These are phyloP conservation scores for Icerya purchasi DNA, from an alignment of 2,888 invertebrate species.

Conservation along the genomic window DNA sequence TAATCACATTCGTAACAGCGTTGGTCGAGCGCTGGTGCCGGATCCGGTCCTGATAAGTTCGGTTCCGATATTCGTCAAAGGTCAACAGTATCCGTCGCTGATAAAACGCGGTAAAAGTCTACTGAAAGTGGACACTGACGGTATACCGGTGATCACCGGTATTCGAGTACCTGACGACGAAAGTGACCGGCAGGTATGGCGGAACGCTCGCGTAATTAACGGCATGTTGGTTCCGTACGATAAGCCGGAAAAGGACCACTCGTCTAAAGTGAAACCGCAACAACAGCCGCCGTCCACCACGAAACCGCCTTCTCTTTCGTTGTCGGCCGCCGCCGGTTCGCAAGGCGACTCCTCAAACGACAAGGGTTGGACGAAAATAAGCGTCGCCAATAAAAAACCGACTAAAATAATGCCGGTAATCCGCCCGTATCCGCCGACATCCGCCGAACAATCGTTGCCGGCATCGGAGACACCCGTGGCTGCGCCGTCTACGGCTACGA, in stretches of 20 bases:
- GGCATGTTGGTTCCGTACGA: constrained; percentile 50
- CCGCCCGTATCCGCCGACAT: neutral
- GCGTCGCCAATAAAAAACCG: constrained; percentile 11
- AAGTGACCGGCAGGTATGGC: constrained; percentile 60
- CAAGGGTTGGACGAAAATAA: constrained; percentile 9
- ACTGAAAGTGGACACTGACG: constrained; percentile 42
- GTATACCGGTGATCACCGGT: constrained; percentile 60
- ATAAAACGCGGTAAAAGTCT: constrained; percentile 42
- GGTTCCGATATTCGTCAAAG: constrained; percentile 36
- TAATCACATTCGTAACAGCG: constrained; percentile 5
- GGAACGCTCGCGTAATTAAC: constrained; percentile 71
- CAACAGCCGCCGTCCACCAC: constrained; percentile 2
- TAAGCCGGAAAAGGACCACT: constrained; percentile 14
- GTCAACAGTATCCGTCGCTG: constrained; percentile 27
- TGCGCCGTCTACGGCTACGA: neutral
- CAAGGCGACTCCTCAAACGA: neutral
- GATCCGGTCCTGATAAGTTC: constrained; percentile 46
- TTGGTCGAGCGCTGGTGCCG: constrained; percentile 28
- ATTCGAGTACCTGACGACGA: constrained; percentile 66
- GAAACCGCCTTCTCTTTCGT: constrained; percentile 2
- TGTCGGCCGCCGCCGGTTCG: constrained; percentile 1
- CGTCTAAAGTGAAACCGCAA: constrained; percentile 5
- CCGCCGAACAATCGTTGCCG: neutral
- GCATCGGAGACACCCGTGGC: neutral
- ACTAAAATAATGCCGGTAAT: constrained; percentile 2